phyloP scores from a whole-genome alignment of 2,888 invertebrate species.

The Auanema freiburgensis region DNA sequence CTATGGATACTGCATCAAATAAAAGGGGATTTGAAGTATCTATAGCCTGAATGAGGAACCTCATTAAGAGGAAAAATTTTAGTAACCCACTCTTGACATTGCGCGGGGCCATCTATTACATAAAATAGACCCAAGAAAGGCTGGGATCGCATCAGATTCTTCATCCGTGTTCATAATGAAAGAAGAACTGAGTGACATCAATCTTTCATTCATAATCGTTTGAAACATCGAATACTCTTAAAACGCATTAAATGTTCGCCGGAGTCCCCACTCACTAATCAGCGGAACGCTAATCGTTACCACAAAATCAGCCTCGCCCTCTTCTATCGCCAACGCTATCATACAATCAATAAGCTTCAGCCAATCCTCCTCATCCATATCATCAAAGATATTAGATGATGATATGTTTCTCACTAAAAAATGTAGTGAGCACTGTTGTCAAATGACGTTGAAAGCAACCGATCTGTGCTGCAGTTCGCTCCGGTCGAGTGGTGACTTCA shows the following conservation, averaged over 20 bases:
- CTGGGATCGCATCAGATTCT: constrained; percentile 23
- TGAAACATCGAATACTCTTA: constrained; percentile 27
- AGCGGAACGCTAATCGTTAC: constrained; percentile 30
- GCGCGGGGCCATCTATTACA: constrained; percentile 37
- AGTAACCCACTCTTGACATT: constrained; percentile 7
- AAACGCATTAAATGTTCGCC: background rate
- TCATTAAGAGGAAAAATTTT: background rate
- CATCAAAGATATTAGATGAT: constrained; percentile 15
- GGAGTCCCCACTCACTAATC: constrained; percentile 25
- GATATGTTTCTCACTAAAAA: constrained; percentile 39
- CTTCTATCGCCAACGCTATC: constrained; percentile 25
- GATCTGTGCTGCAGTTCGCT: too few species aligned
- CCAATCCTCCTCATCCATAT: constrained; percentile 42
- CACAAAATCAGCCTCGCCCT: constrained; percentile 39
- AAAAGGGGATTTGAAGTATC: constrained; percentile 35
- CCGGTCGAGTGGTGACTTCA: too few species aligned
- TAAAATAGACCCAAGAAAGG: constrained; percentile 29
- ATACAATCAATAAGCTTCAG: constrained; percentile 25
- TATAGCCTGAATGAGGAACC: constrained; percentile 23
- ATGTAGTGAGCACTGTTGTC: background rate
- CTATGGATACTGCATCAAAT: constrained; percentile 27
- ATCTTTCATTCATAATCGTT: constrained; percentile 22
- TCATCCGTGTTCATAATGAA: constrained; percentile 23
- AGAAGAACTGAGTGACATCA: constrained; percentile 22
- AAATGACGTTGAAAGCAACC: background rate